Conservation (phyloP, 2,113 vertebrate genomes). For the Theristicus caerulescens region DNA sequence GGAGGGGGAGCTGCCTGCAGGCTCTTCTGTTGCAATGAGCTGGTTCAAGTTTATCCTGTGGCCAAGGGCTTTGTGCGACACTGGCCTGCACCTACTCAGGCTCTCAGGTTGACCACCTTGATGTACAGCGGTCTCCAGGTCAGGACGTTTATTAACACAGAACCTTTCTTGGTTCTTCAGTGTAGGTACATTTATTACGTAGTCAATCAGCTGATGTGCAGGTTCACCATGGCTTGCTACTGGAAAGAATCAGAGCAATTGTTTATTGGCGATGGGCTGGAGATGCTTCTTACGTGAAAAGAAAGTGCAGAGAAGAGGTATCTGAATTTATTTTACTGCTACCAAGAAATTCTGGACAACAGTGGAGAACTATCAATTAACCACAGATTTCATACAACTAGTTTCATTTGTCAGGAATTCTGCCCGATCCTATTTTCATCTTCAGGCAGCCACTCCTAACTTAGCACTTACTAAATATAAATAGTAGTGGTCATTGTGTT, state of each 20-base stretch:
- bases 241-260: background rate
- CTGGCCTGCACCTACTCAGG: too few species aligned
- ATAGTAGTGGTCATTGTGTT: background rate
- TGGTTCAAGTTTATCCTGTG: background rate
- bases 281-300: background rate
- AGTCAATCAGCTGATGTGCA: background rate
- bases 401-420: background rate
- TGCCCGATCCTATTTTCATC: background rate
- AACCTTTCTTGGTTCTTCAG: background rate
- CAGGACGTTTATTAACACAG: background rate
- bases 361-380: background rate
- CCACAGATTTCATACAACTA: background rate
- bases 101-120: background rate
- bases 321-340: background rate
- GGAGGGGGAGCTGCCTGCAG: background rate
- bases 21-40: background rate
- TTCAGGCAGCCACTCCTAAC: background rate
- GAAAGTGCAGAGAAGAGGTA: background rate
- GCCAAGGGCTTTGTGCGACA: background rate
- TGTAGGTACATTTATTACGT: background rate
- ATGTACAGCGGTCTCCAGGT: fast-evolving
- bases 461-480: background rate
- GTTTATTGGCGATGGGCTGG: background rate
- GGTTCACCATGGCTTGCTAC: background rate
- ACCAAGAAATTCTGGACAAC: background rate